These are phyloP conservation scores for Procambarus clarkii DNA, from an alignment of 1,140 invertebrate species.

Conservation along the genomic window DNA sequence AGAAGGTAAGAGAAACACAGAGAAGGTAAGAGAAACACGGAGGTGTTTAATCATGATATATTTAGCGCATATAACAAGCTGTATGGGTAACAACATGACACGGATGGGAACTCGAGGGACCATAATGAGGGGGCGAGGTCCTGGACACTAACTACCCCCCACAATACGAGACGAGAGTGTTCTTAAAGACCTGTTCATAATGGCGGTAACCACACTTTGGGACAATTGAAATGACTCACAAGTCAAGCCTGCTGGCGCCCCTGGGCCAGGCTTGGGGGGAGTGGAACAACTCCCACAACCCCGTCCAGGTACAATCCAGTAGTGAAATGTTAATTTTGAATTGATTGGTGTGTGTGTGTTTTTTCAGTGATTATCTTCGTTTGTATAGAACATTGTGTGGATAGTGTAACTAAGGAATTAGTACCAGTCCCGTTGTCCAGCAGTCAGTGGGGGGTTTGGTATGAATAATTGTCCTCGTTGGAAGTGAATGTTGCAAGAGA, in stretches of 20 bases:
- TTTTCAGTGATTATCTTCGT: too few species aligned
- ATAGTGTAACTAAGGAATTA: neutral
- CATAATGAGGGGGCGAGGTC: constrained; percentile 30
- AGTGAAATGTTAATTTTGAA: too few species aligned
- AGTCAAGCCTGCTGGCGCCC: too few species aligned
- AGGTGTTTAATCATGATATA: constrained; percentile 45
- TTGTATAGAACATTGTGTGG: too few species aligned
- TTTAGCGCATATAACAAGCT: constrained; percentile 66
- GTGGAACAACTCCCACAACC: neutral
- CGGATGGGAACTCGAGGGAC: constrained; percentile 18
- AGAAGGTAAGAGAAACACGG: neutral
- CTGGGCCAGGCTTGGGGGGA: neutral
- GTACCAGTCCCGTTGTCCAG: neutral
- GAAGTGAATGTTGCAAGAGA: constrained; percentile 9
- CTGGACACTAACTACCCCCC: neutral
- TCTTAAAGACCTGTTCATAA: too few species aligned
- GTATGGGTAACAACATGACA: constrained; percentile 60
- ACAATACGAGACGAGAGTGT: constrained; percentile 21
- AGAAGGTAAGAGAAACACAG: neutral
- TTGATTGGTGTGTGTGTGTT: too few species aligned
- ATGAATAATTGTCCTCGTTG: constrained; percentile 1
- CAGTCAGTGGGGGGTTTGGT: neutral
- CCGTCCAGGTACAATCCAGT: too few species aligned
- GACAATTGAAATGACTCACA: too few species aligned
- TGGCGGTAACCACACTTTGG: neutral